Base-by-base conservation (phyloP, 1,140 invertebrate species). In the Tetramorium simillimum region DNA sequence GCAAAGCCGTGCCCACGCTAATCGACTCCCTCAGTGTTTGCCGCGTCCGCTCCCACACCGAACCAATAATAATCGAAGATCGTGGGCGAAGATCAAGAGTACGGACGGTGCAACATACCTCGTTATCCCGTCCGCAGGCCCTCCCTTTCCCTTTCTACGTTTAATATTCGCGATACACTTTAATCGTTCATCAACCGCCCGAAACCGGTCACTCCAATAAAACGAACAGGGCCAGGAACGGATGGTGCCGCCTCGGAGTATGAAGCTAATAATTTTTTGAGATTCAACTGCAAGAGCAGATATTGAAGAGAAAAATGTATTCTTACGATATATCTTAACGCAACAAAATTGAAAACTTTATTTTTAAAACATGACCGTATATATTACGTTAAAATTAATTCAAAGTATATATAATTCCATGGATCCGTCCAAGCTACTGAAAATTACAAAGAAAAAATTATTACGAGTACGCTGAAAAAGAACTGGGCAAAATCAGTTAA, bases 111-210 rank as follows among this genome's bases (percentile, higher is more conserved):
- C 80, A 85, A 69, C 49, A 28, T 49, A 87, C 5, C 80, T 75
- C 67, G 67, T 60, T 56, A 82, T 82, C 80, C 80, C 51, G 53
- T 51, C 18, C 28, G 37, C 75, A 14, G 18, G 4, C 33, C 21
- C 78, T 28, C 21, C 65, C 76, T 84, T 84, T 82, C 78, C 43
- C 75, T 73, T 84, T 49, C 80, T 46, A 9, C 80, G 80, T 60
- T 84, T 84, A 84, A 84, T 84, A 84, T 84, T 82, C 85, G 78
- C 67, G 67, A 84, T 73, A 84, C 78, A 28, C 53, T 72, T 53
- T 73, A 63, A 82, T 84, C 67, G 85, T 53, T 60, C 85, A 43
- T 86, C 77, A 82, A 24, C 51, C 85, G 65, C 16, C 51, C 49
- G 78, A 60, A 84, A 84, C 67, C 56, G 69, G 69, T 84, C 53